These are phyloP conservation scores for Microcebus lehilahytsara DNA, from an alignment of 2,113 vertebrate genomes.

Conservation along the genomic window DNA sequence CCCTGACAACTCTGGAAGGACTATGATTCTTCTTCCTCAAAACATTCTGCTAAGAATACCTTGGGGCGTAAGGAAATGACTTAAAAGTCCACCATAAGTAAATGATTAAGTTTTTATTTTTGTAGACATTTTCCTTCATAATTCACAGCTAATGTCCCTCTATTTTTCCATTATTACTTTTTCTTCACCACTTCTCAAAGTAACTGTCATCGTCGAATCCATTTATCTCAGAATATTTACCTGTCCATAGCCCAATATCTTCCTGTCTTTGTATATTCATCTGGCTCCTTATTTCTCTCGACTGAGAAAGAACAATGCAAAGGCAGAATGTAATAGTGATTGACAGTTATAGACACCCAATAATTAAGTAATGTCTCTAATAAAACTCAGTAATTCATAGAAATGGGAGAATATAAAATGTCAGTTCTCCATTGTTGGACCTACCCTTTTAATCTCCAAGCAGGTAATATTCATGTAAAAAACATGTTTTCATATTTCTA, in stretches of 20 bases:
- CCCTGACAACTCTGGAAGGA: neutral
- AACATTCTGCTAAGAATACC: neutral
- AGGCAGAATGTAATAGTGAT: constrained; percentile 1
- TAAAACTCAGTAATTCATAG: constrained; percentile 7
- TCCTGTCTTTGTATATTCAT: neutral
- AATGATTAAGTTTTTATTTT: neutral
- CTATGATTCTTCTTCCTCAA: neutral
- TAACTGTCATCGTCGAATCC: neutral
- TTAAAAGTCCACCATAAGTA: neutral
- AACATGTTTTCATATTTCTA: neutral
- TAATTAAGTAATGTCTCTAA: neutral
- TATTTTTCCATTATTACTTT: neutral
- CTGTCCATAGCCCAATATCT: neutral
- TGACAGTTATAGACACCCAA: neutral
- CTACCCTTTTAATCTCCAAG: neutral
- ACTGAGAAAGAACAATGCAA: constrained; percentile 21
- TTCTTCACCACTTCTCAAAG: neutral
- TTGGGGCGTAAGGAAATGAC: neutral
- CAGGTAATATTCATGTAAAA: neutral
- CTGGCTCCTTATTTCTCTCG: neutral
- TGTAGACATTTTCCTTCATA: neutral
- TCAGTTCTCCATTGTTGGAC: neutral
- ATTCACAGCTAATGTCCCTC: neutral
- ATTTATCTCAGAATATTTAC: neutral
- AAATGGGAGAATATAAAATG: neutral